These are phyloP conservation scores for Drosophila rellima DNA, from an alignment of 2,888 invertebrate species.

Conservation along the genomic window DNA sequence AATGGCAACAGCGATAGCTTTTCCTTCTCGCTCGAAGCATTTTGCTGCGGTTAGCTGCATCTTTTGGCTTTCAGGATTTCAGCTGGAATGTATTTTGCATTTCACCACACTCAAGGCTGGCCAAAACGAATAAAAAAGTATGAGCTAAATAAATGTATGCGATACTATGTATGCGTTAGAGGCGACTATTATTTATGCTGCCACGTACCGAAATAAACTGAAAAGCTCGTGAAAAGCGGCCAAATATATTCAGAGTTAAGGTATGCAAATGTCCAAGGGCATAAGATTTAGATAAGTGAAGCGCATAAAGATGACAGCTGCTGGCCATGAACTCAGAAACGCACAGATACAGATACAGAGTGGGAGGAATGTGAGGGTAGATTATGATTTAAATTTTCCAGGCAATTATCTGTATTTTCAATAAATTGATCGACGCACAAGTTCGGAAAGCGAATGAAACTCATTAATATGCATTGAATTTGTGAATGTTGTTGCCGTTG, in stretches of 20 bases:
- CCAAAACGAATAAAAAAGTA: constrained; percentile 14
- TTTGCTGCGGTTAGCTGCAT: constrained; percentile 34
- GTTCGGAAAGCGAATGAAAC: constrained; percentile 3
- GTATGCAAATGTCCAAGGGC: constrained; percentile 46
- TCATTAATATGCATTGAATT: constrained; percentile 76
- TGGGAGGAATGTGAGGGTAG: background rate
- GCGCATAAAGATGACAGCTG: constrained; percentile 15
- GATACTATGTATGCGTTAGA: constrained; percentile 16
- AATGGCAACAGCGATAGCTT: constrained; percentile 16
- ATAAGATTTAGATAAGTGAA: constrained; percentile 16
- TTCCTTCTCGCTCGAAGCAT: constrained; percentile 16
- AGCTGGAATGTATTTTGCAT: constrained; percentile 50
- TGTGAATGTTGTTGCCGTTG: constrained; percentile 30
- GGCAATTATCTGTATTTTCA: constrained; percentile 28
- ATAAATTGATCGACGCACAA: constrained; percentile 24
- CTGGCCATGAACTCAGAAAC: constrained; percentile 9
- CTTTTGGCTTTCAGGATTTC: constrained; percentile 41
- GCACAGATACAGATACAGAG: background rate
- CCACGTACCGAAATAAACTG: constrained; percentile 44
- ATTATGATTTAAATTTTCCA: constrained; percentile 14
- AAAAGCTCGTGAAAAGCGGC: constrained; percentile 45
- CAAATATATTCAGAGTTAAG: constrained; percentile 33
- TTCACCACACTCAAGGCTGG: constrained; percentile 52
- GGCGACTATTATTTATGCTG: constrained; percentile 58
- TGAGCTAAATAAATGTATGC: constrained; percentile 47